Evolutionary conservation across 1,140 invertebrate genomes (phyloP), one percentile per base, ranked within the genome.

Genomic region (Helicoverpa zea): DNA sequence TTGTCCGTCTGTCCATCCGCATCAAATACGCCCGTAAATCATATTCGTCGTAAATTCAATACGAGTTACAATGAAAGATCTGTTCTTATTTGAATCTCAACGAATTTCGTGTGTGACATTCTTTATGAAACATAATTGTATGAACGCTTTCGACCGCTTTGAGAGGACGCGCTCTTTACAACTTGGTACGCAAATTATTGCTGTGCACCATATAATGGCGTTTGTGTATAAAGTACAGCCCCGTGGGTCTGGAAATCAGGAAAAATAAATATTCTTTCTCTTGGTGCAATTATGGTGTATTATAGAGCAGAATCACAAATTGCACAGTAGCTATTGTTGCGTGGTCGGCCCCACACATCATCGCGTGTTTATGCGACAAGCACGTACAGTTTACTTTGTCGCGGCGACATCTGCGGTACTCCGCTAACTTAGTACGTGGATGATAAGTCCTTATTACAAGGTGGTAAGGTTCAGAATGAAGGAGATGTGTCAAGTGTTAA

Each of bases 1-100:
- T 94, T 88, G 91, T 89, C 87, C 87, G 91, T 88, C 83, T 89
- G 91, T 93, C 92, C 91, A 88, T 93, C 92, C 90, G 89, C 93
- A 93, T 94, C 91, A 92, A 91, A 90, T 88, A 88, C 86, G 89
- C 81, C 79, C 90, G 88, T 94, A 94, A 94, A 94, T 94, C 93
- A 94, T 93, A 94, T 90, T 90, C 87, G 89, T 92, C 92, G 91
- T 94, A 94, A 94, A 94, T 94, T 93, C 92, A 91, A 91, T 90
- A 86, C 89, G 87, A 89, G 87, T 88, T 89, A 94, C 93, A 94
- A 94, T 93, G 92, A 92, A 88, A 89, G 88, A 93, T 92, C 92
- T 94, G 92, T 94, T 94, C 91, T 86, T 91, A 92, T 93, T 91
- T 91, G 86, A 91, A 92, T 92, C 87, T 90, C 81, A 83, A 87